Conservation (phyloP, 2,113 vertebrate species). For the Dipodomys merriami region DNA sequence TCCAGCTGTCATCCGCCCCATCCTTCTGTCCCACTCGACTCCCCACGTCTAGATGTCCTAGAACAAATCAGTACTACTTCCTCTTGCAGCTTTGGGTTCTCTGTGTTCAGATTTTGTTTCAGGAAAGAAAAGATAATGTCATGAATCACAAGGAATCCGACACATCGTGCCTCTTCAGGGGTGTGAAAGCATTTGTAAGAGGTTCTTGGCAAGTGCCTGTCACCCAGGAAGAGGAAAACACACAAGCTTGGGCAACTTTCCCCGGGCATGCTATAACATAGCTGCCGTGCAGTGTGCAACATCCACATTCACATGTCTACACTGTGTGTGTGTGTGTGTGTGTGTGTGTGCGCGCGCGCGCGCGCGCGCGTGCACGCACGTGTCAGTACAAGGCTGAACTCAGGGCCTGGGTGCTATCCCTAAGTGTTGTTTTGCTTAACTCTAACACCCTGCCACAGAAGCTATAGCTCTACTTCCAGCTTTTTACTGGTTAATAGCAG, state of each 20-base stretch:
- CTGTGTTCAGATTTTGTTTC: slow-evolving; percentile 57
- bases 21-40: neutral
- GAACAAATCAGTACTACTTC: slow-evolving; percentile 30
- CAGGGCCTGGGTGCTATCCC: too few relatives aligned
- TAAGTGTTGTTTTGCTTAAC: too few relatives aligned
- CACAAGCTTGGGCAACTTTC: accelerated
- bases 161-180: neutral
- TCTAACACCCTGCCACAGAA: too few relatives aligned
- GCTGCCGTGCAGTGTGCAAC: neutral
- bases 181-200: slow-evolving; percentile 12
- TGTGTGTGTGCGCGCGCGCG: too few relatives aligned
- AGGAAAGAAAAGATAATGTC: neutral
- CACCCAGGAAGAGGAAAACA: neutral
- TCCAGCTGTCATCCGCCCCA: neutral
- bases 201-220: neutral
- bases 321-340: neutral
- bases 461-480: too few relatives aligned
- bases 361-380: too few relatives aligned
- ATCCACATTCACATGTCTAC: too few relatives aligned
- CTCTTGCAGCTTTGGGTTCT: neutral
- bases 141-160: neutral
- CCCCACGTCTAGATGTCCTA: slow-evolving; percentile 42
- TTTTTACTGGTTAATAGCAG: too few relatives aligned
- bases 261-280: accelerated
- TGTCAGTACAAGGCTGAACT: too few relatives aligned